Evolutionary conservation across 2,113 vertebrate species (phyloP), one percentile per base, ranked within the genome.

Genomic region (Glaucomys volans): DNA sequence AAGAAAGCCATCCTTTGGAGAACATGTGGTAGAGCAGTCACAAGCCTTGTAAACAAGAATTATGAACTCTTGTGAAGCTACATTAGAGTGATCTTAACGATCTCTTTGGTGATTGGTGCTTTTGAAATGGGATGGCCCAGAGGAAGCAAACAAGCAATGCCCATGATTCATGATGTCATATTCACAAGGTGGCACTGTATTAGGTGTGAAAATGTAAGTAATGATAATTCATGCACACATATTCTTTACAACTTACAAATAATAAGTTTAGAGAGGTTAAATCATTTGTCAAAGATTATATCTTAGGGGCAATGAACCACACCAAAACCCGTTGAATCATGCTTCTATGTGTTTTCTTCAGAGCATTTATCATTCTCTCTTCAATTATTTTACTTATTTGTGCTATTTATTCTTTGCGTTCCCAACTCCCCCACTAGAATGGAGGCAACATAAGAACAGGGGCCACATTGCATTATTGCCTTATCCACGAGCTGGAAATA

Each of bases 371-470:
- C 77, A 79, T 11, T 67, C 57, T 93, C 74, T 44, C 2, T 88
- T n/a, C 30, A 79, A 69, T 64, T 79, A 77, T 50, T 94, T 77
- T 90, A 93, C 35, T 69, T 79, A 64, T 90, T 62, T 92, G 32
- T 84, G 11, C 59, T 90, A n/a, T 28, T 72, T 57, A 5, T 62
- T 80, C 85, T 71, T 95, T 91, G n/a, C 20, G 18, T 59, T 13
- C 18, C 20, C 1, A 5, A 11, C 10, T 57, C 72, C 47, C 52
- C 26, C 59, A 7, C 42, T 26, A 93, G 24, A 83, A 84, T 8
- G 16, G 47, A 85, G 59, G 84, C 14, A 77, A 32, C 3, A 11
- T 6, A 84, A 47, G 17, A 90, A 11, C 22, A 52, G 4, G 88
- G 32, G 32, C 4, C 72, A 69, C 14, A 4, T 1, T 37, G 22